Evolutionary conservation across 2,797 vertebrate species (phyloP).

Genomic region (Sebastes matsubarae): DNA sequence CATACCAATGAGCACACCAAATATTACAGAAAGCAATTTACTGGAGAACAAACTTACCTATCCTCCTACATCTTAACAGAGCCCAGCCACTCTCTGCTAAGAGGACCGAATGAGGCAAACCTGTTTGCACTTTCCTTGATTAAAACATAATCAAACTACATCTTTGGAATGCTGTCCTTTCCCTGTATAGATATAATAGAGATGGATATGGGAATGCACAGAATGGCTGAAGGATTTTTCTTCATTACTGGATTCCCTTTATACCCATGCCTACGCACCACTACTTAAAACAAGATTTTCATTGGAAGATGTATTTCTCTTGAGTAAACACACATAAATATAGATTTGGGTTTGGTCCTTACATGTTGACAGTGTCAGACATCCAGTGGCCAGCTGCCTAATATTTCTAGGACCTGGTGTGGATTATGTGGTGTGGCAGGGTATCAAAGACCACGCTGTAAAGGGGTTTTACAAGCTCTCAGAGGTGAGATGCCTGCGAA

Average conservation of each 20-base stretch:
- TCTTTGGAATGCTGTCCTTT: not conserved
- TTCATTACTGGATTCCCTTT: not conserved
- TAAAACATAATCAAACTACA: not conserved
- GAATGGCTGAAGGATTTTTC: not conserved
- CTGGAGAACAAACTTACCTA: no score
- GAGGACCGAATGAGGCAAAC: no score
- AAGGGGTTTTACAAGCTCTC: conserved; percentile 73
- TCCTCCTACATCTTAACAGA: no score
- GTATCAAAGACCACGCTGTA: conserved; percentile 66
- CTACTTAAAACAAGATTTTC: not conserved
- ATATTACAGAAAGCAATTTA: no score
- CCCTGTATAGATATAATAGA: not conserved
- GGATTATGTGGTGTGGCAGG: conserved; percentile 62
- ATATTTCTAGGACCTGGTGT: conserved; percentile 64
- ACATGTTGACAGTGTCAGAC: conserved; percentile 35
- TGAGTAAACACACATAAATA: not conserved
- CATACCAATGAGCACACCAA: no score
- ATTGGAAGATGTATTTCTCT: not conserved
- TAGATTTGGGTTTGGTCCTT: conserved; percentile 15
- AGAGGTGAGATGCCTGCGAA: conserved; percentile 71
- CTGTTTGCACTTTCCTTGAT: no score
- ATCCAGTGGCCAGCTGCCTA: conserved; percentile 48
- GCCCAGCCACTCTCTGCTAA: no score
- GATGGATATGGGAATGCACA: not conserved
- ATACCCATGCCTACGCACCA: not conserved